Evolutionary conservation across 2,888 invertebrate species (phyloP), one percentile per base, ranked within the genome.

Genomic region (Zygogramma bicolorata): DNA sequence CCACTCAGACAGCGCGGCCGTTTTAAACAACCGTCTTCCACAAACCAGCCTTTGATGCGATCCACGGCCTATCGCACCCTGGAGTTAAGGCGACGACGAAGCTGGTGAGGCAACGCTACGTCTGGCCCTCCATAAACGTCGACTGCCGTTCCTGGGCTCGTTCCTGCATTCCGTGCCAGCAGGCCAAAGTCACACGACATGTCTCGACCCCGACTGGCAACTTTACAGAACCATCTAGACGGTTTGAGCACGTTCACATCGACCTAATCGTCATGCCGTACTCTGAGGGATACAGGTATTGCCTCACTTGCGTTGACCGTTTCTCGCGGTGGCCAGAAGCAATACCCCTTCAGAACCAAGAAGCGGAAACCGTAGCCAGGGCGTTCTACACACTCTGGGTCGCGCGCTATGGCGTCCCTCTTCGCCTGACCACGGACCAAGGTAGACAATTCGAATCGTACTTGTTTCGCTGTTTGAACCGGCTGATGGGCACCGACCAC

Each of bases 321-420:
- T 77, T 71, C 29, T 74, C 76, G 0, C 34, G 75, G 5, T 77
- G 79, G 73, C 76, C 77, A 1, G 75, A 76, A 68, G n/a, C n/a
- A n/a, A n/a, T n/a, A n/a, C n/a, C n/a, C n/a, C n/a, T n/a, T n/a
- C n/a, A n/a, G n/a, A n/a, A n/a, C n/a, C n/a, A n/a, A n/a, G n/a
- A n/a, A n/a, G n/a, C n/a, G n/a, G n/a, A n/a, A n/a, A n/a, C n/a
- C n/a, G n/a, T n/a, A n/a, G n/a, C n/a, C n/a, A n/a, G n/a, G n/a
- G n/a, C n/a, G n/a, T n/a, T n/a, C n/a, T 72, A 72, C 3, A 29
- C 69, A 5, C 74, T 75, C 6, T 88, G 87, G 88, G 82, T 89
- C 2, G 66, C 86, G 0, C 76, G 87, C 7, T 88, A 83, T 69
- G 88, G 88, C 0, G 78, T 83, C 10, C 88, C 88, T 2, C 20